Evolutionary conservation across 2,888 invertebrate species (phyloP).

Genomic region (Mythimna impura): DNA sequence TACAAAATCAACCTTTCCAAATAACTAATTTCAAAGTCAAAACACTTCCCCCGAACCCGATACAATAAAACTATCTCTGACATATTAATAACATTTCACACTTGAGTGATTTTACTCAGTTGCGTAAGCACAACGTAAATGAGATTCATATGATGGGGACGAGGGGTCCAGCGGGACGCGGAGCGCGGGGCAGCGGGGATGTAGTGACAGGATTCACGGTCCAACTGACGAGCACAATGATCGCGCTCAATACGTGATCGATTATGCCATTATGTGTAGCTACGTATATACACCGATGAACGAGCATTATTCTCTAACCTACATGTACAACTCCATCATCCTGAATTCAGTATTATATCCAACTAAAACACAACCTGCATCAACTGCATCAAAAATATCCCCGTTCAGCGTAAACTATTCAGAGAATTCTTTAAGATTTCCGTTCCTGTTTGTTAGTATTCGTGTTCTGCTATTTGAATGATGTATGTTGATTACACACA

Average conservation of each 20-base stretch:
- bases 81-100: slow-evolving; percentile 83
- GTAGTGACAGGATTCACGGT: slow-evolving; percentile 90
- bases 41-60: slow-evolving; percentile 6
- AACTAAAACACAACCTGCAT: slow-evolving; percentile 26
- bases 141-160: slow-evolving; percentile 84
- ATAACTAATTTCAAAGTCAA: slow-evolving; percentile 14
- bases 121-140: slow-evolving; percentile 88
- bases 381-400: neutral
- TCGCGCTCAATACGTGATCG: slow-evolving; percentile 89
- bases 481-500: slow-evolving; percentile 19
- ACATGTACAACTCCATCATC: slow-evolving; percentile 39
- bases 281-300: slow-evolving; percentile 69
- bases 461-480: slow-evolving; percentile 12
- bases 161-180: slow-evolving; percentile 67
- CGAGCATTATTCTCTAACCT: slow-evolving; percentile 56
- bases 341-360: slow-evolving; percentile 40
- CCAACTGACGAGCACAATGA: slow-evolving; percentile 88
- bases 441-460: neutral
- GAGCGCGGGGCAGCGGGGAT: slow-evolving; percentile 63
- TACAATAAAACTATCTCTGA: slow-evolving; percentile 64
- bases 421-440: slow-evolving; percentile 15
- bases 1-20: neutral
- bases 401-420: slow-evolving; percentile 3
- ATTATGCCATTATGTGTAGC: slow-evolving; percentile 85
- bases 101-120: slow-evolving; percentile 84